Conservation (phyloP, 2,113 vertebrate species). For the Dasypus novemcinctus region DNA sequence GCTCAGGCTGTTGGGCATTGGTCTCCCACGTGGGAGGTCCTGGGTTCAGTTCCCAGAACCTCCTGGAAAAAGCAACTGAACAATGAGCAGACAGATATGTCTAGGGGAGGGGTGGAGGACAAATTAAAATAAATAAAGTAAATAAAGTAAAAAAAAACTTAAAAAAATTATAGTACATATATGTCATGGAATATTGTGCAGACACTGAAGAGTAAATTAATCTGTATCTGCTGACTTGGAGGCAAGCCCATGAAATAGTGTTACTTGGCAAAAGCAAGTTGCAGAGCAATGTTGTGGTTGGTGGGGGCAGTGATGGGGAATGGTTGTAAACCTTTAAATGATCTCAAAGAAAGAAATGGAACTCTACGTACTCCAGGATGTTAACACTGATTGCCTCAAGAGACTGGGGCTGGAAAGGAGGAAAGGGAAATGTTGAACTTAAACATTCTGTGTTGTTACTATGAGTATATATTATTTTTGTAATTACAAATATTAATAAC, state of each 20-base stretch:
- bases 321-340: not conserved
- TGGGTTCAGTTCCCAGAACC: no score
- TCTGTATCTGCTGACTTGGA: not conserved
- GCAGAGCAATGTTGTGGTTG: not conserved
- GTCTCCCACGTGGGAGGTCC: no score
- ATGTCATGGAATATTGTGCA: not conserved
- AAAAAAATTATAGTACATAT: not conserved
- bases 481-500: conserved; percentile 12
- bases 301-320: no score
- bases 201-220: not conserved
- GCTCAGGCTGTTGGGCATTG: no score
- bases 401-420: not conserved
- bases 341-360: not conserved
- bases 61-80: no score
- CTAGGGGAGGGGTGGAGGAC: no score
- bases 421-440: not conserved
- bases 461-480: not conserved
- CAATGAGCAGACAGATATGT: no score
- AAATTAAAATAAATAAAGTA: no score
- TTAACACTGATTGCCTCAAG: not conserved
- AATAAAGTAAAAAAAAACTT: no score
- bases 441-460: not conserved
- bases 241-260: not conserved
- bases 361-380: not conserved
- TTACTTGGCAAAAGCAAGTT: not conserved